Evolutionary conservation across 2,888 invertebrate genomes (phyloP).

Genomic region (Pharmacophagus antenor): DNA sequence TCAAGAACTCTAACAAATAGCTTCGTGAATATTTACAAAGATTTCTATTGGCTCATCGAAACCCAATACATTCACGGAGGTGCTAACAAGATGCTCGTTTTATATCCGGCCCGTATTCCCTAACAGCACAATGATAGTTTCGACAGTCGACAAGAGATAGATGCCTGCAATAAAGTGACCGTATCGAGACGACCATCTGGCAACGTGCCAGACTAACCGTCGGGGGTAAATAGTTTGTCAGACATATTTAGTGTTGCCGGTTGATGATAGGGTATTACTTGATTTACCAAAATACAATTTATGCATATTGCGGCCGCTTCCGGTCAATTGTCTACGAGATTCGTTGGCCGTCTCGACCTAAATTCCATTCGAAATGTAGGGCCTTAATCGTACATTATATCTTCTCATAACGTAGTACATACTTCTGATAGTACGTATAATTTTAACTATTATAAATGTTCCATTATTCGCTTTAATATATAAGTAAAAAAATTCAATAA

Average conservation of each 20-base stretch:
- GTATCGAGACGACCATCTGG: slow-evolving; percentile 48
- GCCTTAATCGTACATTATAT: slow-evolving; percentile 5
- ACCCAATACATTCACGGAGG: slow-evolving; percentile 8
- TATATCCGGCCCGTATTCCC: slow-evolving; percentile 32
- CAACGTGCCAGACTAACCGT: slow-evolving; percentile 42
- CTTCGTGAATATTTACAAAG: neutral
- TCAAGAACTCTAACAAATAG: neutral
- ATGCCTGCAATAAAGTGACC: slow-evolving; percentile 50
- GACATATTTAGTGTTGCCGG: slow-evolving; percentile 33
- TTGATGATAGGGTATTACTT: slow-evolving; percentile 30
- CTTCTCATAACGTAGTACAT: slow-evolving; percentile 7
- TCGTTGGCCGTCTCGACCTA: slow-evolving; percentile 9
- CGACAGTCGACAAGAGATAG: slow-evolving; percentile 40
- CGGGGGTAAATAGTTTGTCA: slow-evolving; percentile 26
- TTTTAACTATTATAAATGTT: too few relatives aligned
- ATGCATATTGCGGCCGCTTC: slow-evolving; percentile 4
- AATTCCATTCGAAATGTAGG: slow-evolving; percentile 20
- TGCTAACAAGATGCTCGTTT: slow-evolving; percentile 26
- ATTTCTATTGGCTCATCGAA: neutral
- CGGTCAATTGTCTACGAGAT: slow-evolving; percentile 10
- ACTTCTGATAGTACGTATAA: too few relatives aligned
- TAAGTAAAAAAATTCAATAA: too few relatives aligned
- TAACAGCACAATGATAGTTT: slow-evolving; percentile 42
- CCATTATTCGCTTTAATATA: too few relatives aligned
- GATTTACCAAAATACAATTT: slow-evolving; percentile 29